Base-by-base conservation (phyloP, 1,140 invertebrate species). In the Drosophila trapezifrons region DNA sequence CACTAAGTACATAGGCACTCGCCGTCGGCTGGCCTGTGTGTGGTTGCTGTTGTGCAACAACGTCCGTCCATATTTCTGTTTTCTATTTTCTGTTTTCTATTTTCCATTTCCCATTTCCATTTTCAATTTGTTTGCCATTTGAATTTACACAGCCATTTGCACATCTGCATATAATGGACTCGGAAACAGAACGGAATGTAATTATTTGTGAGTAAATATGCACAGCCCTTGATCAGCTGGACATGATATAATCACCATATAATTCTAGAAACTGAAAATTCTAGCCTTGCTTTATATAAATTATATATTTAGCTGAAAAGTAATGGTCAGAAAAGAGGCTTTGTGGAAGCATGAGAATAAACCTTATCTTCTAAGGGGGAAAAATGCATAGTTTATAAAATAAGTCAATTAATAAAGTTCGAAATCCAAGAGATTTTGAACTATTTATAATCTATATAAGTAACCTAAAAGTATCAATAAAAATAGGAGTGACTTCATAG, bases 111-210 rank as follows among this genome's bases (percentile, higher is more conserved):
- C 29, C 27, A 52, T 35, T 35, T 35, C 20, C 18, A 37, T 37
- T 69, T 57, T 49, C 64, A 71, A 71, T 71, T 71, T 69, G 67
- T 57, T 71, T 57, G 67, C 49, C 63, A 57, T 71, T 69, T 40
- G 67, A 66, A 71, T 67, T 56, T 47, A 71, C 67, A 71, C 12
- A 70, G 51, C 64, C 43, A 47, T 69, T 70, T 20, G 40, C 51
- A 69, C 64, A 71, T 71, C 51, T 71, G 65, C 64, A 71, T 57
- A 67, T 69, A 66, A 69, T 47, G 64, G 52, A 35, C 27, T 66
- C 22, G 32, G 10, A 37, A 51, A 37, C 37, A 20, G 18, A 37
- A 52, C 5, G 27, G 18, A 37, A 43, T 43, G 37, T 66, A 49
- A 49, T 40, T 49, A 64, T 51, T 43, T 27, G 25, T 32, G 25